A percentile compares a stretch with the other conserved stretches of the same genome.
Evolutionary conservation across 2,113 vertebrate species (phyloP).

Genomic region (Mus spicilegus): DNA sequence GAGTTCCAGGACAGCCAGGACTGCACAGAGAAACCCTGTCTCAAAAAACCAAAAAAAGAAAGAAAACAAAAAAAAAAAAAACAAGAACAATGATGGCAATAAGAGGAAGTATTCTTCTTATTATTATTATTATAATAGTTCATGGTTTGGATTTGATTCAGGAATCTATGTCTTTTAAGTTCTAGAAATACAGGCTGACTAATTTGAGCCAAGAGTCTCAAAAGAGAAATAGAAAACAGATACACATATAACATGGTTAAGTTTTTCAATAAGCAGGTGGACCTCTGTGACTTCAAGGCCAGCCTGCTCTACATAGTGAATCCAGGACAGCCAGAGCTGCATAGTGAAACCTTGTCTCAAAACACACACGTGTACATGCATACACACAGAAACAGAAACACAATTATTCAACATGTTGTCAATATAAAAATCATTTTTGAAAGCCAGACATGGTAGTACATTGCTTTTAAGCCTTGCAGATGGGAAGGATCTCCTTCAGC

Average conservation of each 20-base stretch:
- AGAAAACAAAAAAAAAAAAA: no score
- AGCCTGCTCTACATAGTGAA: neutral
- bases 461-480: neutral
- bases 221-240: neutral
- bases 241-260: neutral
- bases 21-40: no score
- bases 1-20: no score
- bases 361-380: neutral
- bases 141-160: neutral
- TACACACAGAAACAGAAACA: neutral
- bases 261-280: neutral
- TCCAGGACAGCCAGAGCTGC: neutral
- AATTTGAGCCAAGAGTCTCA: neutral
- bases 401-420: neutral
- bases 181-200: neutral
- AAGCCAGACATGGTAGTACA: neutral
- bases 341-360: neutral
- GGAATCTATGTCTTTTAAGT: neutral
- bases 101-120: neutral
- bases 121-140: neutral
- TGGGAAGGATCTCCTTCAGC: neutral
- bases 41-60: no score
- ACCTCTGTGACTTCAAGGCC: neutral
- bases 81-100: neutral
- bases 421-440: neutral